Conservation (phyloP, 2,888 invertebrate genomes). For the Archaeoteleia sp. region DNA sequence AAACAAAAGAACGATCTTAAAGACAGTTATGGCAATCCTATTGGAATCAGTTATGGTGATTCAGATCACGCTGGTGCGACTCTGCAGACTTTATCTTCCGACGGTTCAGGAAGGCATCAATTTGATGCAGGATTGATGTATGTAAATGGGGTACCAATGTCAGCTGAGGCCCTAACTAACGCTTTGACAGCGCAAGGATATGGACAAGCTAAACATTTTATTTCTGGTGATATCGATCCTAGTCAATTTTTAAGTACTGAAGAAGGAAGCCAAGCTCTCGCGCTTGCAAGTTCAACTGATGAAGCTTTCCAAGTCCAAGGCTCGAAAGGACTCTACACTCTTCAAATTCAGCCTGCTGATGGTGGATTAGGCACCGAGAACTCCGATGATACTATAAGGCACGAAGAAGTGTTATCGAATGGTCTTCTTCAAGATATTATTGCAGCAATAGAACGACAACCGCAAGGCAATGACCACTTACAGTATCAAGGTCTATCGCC, state of each 20-base stretch:
- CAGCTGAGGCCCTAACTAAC: slow-evolving; percentile 63
- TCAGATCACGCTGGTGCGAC: slow-evolving; percentile 46
- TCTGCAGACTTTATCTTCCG: slow-evolving; percentile 30
- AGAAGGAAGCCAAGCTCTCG: slow-evolving; percentile 66
- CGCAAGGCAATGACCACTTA: slow-evolving; percentile 67
- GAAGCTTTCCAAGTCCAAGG: slow-evolving; percentile 74
- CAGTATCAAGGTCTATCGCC: slow-evolving; percentile 62
- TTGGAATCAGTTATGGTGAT: slow-evolving; percentile 55
- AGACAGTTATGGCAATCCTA: slow-evolving; percentile 70
- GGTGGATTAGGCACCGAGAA: slow-evolving; percentile 76
- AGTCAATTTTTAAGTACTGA: slow-evolving; percentile 63
- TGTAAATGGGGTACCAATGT: slow-evolving; percentile 46
- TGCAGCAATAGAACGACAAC: slow-evolving; percentile 88
- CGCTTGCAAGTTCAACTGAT: slow-evolving; percentile 61
- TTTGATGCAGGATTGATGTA: slow-evolving; percentile 11
- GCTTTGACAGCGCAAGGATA: slow-evolving; percentile 63
- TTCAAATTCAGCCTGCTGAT: slow-evolving; percentile 86
- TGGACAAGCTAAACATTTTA: slow-evolving; percentile 58
- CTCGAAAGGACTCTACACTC: slow-evolving; percentile 81
- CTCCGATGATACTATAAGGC: slow-evolving; percentile 78
- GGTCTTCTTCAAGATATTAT: slow-evolving; percentile 87
- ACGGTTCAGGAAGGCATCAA: slow-evolving; percentile 33
- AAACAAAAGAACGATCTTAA: slow-evolving; percentile 62
- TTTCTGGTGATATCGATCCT: slow-evolving; percentile 62
- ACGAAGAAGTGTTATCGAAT: slow-evolving; percentile 86